Conservation (phyloP, 2,797 vertebrate genomes). For the Pelobates cultripes region DNA sequence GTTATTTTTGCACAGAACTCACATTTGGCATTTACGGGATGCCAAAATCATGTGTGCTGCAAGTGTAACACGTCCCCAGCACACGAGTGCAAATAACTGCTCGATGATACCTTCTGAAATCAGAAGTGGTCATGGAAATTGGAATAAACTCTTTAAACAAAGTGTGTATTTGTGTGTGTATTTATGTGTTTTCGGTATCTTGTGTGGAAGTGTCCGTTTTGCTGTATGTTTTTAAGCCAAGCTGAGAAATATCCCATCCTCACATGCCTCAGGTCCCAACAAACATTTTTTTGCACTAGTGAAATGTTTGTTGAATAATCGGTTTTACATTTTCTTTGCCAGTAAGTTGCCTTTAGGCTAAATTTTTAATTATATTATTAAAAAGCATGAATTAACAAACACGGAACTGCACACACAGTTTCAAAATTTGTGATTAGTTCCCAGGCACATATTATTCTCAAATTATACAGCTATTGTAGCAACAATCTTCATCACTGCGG, state of each 20-base stretch:
- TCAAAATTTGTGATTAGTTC: background rate
- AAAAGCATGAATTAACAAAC: background rate
- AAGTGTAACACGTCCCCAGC: no score
- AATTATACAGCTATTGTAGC: background rate
- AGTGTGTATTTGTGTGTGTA: no score
- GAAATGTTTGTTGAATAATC: slow-evolving; percentile 20
- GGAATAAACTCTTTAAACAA: no score
- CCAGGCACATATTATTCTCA: background rate
- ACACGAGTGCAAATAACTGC: no score
- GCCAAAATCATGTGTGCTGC: no score
- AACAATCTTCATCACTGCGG: background rate
- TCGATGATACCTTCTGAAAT: no score
- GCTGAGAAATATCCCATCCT: slow-evolving; percentile 32
- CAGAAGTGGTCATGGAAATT: no score
- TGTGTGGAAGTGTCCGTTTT: no score
- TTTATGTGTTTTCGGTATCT: no score
- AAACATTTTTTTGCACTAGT: slow-evolving; percentile 6
- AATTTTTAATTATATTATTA: background rate
- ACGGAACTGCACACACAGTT: background rate
- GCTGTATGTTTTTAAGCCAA: slow-evolving; percentile 29
- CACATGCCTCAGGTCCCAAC: slow-evolving; percentile 18
- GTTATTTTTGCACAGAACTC: no score
- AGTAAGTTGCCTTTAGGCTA: background rate
- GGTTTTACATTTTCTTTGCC: background rate
- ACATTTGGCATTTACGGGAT: no score